Percentiles rank a stretch among this genome's conserved stretches.
These are phyloP conservation scores for Copidosoma aretas DNA, from an alignment of 2,888 invertebrate genomes.

Conservation along the genomic window DNA sequence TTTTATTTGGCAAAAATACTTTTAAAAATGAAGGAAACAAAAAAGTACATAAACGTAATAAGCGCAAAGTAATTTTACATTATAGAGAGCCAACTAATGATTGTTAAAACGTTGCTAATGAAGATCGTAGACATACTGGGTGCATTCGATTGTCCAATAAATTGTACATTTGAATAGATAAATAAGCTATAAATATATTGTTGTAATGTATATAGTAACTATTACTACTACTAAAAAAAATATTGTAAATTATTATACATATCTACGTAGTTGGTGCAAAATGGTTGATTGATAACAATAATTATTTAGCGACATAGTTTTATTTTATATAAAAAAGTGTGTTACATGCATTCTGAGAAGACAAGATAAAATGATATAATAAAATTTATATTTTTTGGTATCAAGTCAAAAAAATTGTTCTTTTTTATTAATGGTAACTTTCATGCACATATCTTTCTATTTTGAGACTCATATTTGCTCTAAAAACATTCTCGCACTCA, in stretches of 20 bases:
- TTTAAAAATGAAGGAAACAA: neutral
- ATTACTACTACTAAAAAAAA: slow-evolving; percentile 38
- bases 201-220: slow-evolving; percentile 52
- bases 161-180: slow-evolving; percentile 49
- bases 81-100: slow-evolving; percentile 32
- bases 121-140: slow-evolving; percentile 43
- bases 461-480: too few species aligned
- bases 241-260: slow-evolving; percentile 53
- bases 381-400: slow-evolving; percentile 61
- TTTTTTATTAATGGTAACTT: slow-evolving; percentile 1
- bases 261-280: slow-evolving; percentile 50
- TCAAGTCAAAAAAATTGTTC: slow-evolving; percentile 42
- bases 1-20: slow-evolving; percentile 11
- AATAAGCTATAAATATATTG: slow-evolving; percentile 51
- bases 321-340: slow-evolving; percentile 52
- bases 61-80: slow-evolving; percentile 30
- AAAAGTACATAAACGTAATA: slow-evolving; percentile 11
- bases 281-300: slow-evolving; percentile 48
- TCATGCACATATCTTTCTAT: too few species aligned
- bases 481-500: too few species aligned
- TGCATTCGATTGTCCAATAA: slow-evolving; percentile 48
- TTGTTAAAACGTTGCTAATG: slow-evolving; percentile 47
- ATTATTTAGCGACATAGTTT: slow-evolving; percentile 53
- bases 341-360: slow-evolving; percentile 41
- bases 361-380: slow-evolving; percentile 52